Evolutionary conservation across 2,888 invertebrate species (phyloP), one percentile per base, ranked within the genome.

Genomic region (Cryptus armator): DNA sequence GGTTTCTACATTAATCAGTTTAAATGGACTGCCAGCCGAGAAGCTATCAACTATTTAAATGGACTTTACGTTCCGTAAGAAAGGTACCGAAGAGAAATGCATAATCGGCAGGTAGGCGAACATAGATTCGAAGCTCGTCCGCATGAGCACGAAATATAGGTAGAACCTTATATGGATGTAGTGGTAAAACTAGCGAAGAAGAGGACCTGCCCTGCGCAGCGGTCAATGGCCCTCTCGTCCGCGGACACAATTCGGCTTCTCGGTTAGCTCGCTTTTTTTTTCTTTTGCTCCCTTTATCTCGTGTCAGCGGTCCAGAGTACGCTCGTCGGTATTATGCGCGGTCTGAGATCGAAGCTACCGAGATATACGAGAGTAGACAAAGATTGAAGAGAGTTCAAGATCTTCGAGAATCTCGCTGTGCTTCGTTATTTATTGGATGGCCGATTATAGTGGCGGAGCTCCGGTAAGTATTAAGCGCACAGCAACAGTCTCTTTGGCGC

Each of bases 21-120:
- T 48, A 51, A 70, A 70, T 51, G 48, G 48, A 70, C 29, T 70
- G 68, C 51, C 5, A 5, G 51, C n/a, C 14, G 51, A n/a, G n/a
- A 51, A 9, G 6, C 37, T 37, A 37, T 37, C 37, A 37, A 37
- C 37, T 48, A 48, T 48, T 48, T 14, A 12, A 48, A n/a, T n/a
- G 6, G 48, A n/a, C 51, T 16, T 6, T 5, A n/a, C 51, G 14
- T 5, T 51, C n/a, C 14, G 5, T 51, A 51, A n/a, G 6, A 51
- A 6, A 16, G 51, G n/a, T n/a, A 37, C 14, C 46, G 46, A 48
- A 14, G 14, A 48, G 46, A 48, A 48, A 48, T 48, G 46, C 10
- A 37, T 37, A 48, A 48, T 48, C 46, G 46, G 46, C 46, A 48
- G 46, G 46, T 48, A 48, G 46, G 46, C 46, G 10, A 14, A 48